A percentile compares a stretch with the other conserved stretches of the same genome.
Conservation (phyloP, 2,888 invertebrate genomes). For the Coelinius sp. region DNA sequence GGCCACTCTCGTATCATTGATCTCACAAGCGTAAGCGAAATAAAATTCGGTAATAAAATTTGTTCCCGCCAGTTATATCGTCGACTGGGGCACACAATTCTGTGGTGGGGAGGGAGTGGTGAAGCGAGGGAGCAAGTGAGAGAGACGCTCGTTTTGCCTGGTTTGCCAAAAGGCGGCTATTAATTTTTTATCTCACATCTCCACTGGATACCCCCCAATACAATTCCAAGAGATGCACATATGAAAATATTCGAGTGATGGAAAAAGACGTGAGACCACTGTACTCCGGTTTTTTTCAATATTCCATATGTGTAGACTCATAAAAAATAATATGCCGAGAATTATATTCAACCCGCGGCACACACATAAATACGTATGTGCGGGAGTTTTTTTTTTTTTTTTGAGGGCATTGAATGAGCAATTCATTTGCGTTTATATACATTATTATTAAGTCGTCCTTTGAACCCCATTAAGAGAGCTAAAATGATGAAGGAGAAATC, state of each 20-base stretch:
- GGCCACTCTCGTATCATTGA: constrained; percentile 34
- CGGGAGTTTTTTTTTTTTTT: neutral
- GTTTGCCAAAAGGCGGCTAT: constrained; percentile 69
- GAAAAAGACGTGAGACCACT: constrained; percentile 25
- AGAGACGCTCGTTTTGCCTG: constrained; percentile 39
- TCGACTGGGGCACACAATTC: neutral
- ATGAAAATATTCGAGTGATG: constrained; percentile 26
- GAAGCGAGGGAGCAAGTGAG: constrained; percentile 36
- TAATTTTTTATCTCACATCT: constrained; percentile 70
- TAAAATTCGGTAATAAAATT: constrained; percentile 69
- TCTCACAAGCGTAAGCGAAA: constrained; percentile 27
- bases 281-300: constrained; percentile 53
- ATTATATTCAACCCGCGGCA: constrained; percentile 9
- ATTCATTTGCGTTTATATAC: constrained; percentile 17
- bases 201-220: constrained; percentile 47
- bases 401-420: neutral
- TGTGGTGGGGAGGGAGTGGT: constrained; percentile 33
- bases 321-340: constrained; percentile 45
- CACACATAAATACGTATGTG: neutral
- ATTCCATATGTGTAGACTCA: constrained; percentile 51
- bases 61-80: constrained; percentile 67
- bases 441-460: constrained; percentile 31
- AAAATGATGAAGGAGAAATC: constrained; percentile 9
- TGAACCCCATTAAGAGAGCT: constrained; percentile 19
- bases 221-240: constrained; percentile 27